These are phyloP conservation scores for Pangasianodon hypophthalmus DNA, from an alignment of 2,113 vertebrate species.

Conservation along the genomic window DNA sequence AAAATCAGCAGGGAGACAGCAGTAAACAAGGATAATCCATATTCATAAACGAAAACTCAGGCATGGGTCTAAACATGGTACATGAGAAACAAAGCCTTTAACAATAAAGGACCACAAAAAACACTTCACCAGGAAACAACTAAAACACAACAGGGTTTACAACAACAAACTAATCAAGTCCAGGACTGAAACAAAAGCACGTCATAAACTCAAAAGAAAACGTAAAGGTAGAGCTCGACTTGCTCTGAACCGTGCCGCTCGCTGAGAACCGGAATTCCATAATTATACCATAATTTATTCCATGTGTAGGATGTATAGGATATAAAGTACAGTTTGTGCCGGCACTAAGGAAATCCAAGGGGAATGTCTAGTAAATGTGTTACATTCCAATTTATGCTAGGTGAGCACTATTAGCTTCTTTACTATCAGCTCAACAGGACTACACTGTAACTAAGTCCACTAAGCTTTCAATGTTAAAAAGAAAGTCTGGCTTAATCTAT, in stretches of 20 bases:
- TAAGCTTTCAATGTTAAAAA: neutral
- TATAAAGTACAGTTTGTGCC: constrained; percentile 14
- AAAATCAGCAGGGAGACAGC: neutral
- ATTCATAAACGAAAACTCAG: neutral
- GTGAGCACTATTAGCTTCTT: neutral
- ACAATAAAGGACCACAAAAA: neutral
- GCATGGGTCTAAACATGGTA: neutral
- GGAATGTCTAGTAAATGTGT: neutral
- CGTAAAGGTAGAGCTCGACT: neutral
- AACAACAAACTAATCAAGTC: neutral
- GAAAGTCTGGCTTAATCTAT: neutral
- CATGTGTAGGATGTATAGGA: constrained; percentile 3
- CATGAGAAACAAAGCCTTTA: neutral
- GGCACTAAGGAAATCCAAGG: neutral
- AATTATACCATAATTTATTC: constrained; percentile 23
- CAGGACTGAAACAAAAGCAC: neutral
- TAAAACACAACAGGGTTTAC: neutral
- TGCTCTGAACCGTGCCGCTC: neutral
- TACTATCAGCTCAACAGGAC: neutral
- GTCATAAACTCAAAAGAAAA: neutral
- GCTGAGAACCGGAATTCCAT: neutral
- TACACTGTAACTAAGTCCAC: neutral
- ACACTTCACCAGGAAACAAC: neutral
- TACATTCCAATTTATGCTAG: neutral
- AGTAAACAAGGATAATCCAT: neutral